These are phyloP conservation scores for Porites lobata DNA, from an alignment of 92 coral and sea anemone genomes.

Conservation along the genomic window DNA sequence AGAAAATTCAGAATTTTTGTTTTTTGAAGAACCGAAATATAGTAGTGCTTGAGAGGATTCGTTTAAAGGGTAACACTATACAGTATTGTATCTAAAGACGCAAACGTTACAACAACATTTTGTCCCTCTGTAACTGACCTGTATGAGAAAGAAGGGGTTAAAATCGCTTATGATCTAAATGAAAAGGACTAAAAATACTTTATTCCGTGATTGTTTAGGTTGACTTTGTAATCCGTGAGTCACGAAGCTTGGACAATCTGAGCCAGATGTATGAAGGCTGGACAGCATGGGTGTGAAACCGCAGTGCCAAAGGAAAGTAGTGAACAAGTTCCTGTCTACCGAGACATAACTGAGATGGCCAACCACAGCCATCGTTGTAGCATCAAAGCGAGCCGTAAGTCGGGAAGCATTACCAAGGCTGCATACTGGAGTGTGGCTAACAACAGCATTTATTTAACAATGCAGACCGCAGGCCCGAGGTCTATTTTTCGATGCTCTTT, in stretches of 20 bases:
- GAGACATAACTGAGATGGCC: slow-evolving; percentile 28
- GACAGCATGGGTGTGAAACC: slow-evolving; percentile 96
- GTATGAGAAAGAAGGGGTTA: no score
- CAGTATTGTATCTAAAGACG: no score
- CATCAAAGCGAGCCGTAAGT: slow-evolving; percentile 45
- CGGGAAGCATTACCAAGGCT: slow-evolving; percentile 44
- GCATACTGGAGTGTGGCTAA: slow-evolving; percentile 47
- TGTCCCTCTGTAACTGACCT: no score
- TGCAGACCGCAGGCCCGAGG: slow-evolving; percentile 40
- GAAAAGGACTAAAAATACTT: neutral
- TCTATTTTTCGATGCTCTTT: slow-evolving; percentile 20
- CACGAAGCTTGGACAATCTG: slow-evolving; percentile 97
- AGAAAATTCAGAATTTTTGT: no score
- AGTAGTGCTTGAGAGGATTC: no score
- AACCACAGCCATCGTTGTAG: slow-evolving; percentile 51
- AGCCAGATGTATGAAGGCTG: slow-evolving; percentile 99
- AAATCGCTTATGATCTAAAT: no score
- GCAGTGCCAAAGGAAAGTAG: neutral
- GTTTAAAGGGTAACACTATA: no score
- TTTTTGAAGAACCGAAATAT: no score
- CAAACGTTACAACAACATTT: no score
- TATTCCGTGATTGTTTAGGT: slow-evolving; percentile 59
- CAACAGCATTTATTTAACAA: slow-evolving; percentile 36
- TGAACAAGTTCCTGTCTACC: slow-evolving; percentile 12
- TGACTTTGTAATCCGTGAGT: slow-evolving; percentile 94